phyloP scores from a whole-genome alignment of 2,113 vertebrate species.

The Passerina amoena region DNA sequence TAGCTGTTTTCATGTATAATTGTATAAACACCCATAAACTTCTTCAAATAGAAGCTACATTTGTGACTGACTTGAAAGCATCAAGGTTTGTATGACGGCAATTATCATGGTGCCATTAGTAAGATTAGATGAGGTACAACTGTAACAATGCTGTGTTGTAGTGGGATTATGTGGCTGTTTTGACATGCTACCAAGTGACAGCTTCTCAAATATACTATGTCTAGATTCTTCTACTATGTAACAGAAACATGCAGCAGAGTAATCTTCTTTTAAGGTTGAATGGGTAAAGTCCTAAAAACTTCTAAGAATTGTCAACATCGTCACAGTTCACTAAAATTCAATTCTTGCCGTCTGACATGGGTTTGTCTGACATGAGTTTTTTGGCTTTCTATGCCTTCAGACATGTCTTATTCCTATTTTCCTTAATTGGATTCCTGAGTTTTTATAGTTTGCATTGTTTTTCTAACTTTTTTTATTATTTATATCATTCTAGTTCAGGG shows the following conservation, averaged over 20 bases:
- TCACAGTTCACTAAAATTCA: conserved; percentile 50
- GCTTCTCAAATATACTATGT: background rate
- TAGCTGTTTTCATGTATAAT: background rate
- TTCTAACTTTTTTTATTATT: conserved; percentile 41
- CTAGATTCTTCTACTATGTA: conserved; percentile 22
- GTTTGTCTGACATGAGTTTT: conserved; percentile 91
- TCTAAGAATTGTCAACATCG: conserved; percentile 30
- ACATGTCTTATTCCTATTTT: conserved; percentile 71
- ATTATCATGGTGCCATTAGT: background rate
- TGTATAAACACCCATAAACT: background rate
- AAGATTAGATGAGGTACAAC: background rate
- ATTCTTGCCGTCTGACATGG: conserved; percentile 94
- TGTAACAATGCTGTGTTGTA: background rate
- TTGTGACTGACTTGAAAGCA: background rate
- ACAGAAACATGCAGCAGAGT: conserved; percentile 86
- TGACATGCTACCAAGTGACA: background rate
- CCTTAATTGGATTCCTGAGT: conserved; percentile 60
- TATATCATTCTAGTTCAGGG: conserved; percentile 83
- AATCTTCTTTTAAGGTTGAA: conserved; percentile 35
- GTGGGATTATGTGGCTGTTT: background rate
- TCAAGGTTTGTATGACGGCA: background rate
- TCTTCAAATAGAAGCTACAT: background rate
- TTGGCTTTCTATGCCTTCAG: conserved; percentile 87
- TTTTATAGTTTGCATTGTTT: conserved; percentile 59
- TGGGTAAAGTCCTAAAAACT: conserved; percentile 23